These are phyloP conservation scores for Muntiacus reevesi DNA, from an alignment of 2,113 vertebrate species.

Conservation along the genomic window DNA sequence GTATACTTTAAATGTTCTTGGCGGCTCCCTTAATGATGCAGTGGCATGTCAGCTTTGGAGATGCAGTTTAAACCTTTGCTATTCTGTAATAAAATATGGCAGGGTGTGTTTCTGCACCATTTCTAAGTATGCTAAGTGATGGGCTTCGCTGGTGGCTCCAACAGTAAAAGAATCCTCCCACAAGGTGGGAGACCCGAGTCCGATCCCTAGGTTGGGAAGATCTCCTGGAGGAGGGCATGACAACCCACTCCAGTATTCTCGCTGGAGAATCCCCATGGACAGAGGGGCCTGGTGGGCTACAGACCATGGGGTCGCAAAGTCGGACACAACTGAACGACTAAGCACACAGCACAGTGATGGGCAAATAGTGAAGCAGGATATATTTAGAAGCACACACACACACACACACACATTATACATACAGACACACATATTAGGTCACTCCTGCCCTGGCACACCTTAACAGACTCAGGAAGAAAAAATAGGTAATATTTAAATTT, in stretches of 20 bases:
- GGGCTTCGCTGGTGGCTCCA: background rate
- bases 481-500: background rate
- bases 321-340: background rate
- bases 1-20: constrained; percentile 70
- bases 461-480: background rate
- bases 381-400: background rate
- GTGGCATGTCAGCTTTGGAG: constrained; percentile 65
- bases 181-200: background rate
- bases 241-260: background rate
- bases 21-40: constrained; percentile 69
- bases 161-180: background rate
- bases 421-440: background rate
- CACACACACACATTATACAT: background rate
- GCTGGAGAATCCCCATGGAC: background rate
- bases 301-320: background rate
- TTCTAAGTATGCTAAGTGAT: constrained; percentile 44
- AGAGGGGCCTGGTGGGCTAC: background rate
- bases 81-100: constrained; percentile 68
- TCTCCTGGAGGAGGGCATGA: background rate
- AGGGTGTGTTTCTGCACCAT: constrained; percentile 67
- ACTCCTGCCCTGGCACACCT: constrained; percentile 22
- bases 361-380: constrained; percentile 51
- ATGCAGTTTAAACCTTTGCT: constrained; percentile 72
- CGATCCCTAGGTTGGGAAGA: background rate
- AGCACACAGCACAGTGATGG: constrained; percentile 35